Conservation (phyloP, 1,140 invertebrate genomes). For the Paraescarpia echinospica region DNA sequence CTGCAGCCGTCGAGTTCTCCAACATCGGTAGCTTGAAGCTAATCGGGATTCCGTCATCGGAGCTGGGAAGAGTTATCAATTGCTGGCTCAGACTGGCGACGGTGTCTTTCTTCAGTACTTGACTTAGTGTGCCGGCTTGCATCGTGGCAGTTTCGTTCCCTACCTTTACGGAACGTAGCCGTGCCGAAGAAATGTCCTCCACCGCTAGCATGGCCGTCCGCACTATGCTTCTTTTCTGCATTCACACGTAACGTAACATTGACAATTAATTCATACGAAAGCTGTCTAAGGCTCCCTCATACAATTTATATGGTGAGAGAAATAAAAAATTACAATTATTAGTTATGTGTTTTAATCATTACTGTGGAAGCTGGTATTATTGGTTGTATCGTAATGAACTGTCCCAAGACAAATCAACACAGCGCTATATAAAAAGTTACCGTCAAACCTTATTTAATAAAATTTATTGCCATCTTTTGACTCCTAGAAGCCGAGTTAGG, state of each 20-base stretch:
- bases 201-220: not conserved
- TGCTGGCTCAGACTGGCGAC: not conserved
- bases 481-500: too few species aligned
- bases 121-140: not conserved
- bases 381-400: too few species aligned
- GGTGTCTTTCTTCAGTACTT: not conserved
- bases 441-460: too few species aligned
- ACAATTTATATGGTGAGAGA: too few species aligned
- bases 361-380: too few species aligned
- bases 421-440: too few species aligned
- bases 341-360: too few species aligned
- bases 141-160: not conserved
- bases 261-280: not conserved
- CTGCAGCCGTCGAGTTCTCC: not conserved
- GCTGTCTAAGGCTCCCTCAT: too few species aligned
- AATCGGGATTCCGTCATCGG: not conserved
- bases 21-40: not conserved
- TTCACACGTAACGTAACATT: not conserved
- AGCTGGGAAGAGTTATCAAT: not conserved
- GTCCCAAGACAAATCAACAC: too few species aligned
- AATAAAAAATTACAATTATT: too few species aligned
- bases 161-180: not conserved
- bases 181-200: not conserved
- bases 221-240: not conserved
- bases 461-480: too few species aligned